These are phyloP conservation scores for Apus apus DNA, from an alignment of 2,113 vertebrate species.

Conservation along the genomic window DNA sequence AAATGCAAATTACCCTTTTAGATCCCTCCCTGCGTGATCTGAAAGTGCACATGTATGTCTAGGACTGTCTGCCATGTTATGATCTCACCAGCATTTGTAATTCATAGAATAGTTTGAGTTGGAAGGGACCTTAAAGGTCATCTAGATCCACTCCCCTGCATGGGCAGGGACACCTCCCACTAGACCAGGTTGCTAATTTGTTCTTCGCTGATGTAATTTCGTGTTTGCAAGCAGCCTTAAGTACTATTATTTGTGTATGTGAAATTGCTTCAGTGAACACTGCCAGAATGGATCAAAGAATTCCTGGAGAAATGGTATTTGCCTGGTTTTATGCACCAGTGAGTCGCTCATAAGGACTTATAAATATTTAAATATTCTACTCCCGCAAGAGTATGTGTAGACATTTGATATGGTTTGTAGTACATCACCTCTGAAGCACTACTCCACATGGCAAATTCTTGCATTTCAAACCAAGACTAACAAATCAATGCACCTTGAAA, in stretches of 20 bases:
- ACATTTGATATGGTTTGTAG: background rate
- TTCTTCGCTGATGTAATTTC: background rate
- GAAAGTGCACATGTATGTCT: background rate
- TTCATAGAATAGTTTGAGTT: no score
- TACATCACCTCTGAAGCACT: background rate
- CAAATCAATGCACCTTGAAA: background rate
- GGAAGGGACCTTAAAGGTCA: no score
- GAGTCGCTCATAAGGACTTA: constrained; percentile 39
- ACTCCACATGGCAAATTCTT: background rate
- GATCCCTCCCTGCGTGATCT: background rate
- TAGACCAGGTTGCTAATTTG: background rate
- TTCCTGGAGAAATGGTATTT: constrained; percentile 13
- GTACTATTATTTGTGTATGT: background rate
- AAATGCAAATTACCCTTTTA: background rate
- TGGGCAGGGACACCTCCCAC: no score
- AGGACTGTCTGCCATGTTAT: background rate
- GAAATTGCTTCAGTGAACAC: background rate
- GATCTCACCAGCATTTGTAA: background rate
- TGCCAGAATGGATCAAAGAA: background rate
- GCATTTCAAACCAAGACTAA: background rate
- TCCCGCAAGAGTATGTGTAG: background rate
- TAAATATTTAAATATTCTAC: constrained; percentile 43
- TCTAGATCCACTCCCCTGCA: no score
- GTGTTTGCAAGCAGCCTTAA: background rate
- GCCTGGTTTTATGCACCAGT: background rate